Evolutionary conservation across 64 coral and sea anemone genomes (phyloP), one percentile per base, ranked within the genome.

Genomic region (Orbicella faveolata): DNA sequence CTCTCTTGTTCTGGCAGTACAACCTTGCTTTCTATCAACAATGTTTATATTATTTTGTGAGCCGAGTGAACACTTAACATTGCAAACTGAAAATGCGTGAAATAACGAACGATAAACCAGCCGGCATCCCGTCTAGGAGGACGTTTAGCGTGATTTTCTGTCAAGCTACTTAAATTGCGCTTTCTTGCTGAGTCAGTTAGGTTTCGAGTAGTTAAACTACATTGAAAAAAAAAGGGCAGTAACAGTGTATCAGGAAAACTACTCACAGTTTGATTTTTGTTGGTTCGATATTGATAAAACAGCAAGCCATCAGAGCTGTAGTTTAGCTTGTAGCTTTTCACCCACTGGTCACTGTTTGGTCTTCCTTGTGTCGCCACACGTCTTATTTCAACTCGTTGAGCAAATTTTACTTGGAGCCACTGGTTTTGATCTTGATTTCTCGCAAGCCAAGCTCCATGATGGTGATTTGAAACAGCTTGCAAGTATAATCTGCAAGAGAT

Each of bases 311-410:
- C 70, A 13, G 70, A 25, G 70, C n/a, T 33, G 30, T 73, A 73
- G 13, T 73, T 73, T 9, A 73, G 33, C 12, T 8, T 33, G 70
- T 73, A 73, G 23, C 70, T 73, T 34, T 2, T 73, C 70, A 73
- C 70, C 70, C 70, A 73, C 12, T 73, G 70, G 4, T 34, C 2
- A 73, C 3, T 33, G 9, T 26, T 73, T 2, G 34, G 70, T 33
- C 70, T n/a, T 73, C 70, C 70, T 73, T 73, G 70, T 23, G 70
- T 73, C n/a, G 70, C 23, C 70, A 73, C 70, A 73, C n/a, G n/a
- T 73, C 25, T 73, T 11, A 73, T 73, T 2, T 13, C 33, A 73
- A 73, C 70, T 73, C 70, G 4, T 25, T 73, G 70, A 33, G 23
- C 26, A 34, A 73, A 35, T 34, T 73, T 73, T 9, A 73, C 70